A percentile compares a stretch with the other conserved stretches of the same genome.
phyloP scores from a whole-genome alignment of 2,113 vertebrate genomes.

The Chionomys nivalis region DNA sequence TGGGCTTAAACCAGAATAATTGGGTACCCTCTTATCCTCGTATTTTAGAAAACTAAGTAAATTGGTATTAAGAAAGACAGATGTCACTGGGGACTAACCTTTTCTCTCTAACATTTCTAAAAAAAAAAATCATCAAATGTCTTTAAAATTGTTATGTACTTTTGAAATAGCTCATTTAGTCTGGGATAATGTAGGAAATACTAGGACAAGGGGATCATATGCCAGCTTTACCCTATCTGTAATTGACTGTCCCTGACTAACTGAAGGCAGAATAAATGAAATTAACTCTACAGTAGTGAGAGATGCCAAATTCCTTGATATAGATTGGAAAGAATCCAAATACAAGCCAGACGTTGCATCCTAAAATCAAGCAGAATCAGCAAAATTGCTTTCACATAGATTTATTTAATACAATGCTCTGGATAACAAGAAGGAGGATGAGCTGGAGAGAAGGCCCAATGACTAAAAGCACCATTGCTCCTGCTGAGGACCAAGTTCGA shows the following conservation, averaged over 20 bases:
- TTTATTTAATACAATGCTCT: background rate
- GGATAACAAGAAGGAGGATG: background rate
- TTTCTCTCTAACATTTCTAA: background rate
- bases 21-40: background rate
- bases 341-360: background rate
- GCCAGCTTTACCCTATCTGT: constrained; percentile 4
- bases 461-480: background rate
- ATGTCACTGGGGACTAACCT: constrained; percentile 13
- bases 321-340: constrained; percentile 24
- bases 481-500: background rate
- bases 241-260: constrained; percentile 33
- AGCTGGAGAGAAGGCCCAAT: background rate
- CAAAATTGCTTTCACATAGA: constrained; percentile 17
- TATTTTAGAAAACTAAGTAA: constrained; percentile 45
- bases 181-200: background rate
- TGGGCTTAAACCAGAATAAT: constrained; percentile 28
- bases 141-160: constrained; percentile 13
- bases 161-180: constrained; percentile 58
- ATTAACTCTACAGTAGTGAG: constrained; percentile 42
- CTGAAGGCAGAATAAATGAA: constrained; percentile 49
- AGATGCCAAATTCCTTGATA: background rate
- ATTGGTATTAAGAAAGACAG: constrained; percentile 18
- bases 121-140: background rate
- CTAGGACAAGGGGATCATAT: background rate
- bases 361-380: constrained; percentile 39